These are phyloP conservation scores for Smittia sp. DNA, from an alignment of 2,888 invertebrate species.

Conservation along the genomic window DNA sequence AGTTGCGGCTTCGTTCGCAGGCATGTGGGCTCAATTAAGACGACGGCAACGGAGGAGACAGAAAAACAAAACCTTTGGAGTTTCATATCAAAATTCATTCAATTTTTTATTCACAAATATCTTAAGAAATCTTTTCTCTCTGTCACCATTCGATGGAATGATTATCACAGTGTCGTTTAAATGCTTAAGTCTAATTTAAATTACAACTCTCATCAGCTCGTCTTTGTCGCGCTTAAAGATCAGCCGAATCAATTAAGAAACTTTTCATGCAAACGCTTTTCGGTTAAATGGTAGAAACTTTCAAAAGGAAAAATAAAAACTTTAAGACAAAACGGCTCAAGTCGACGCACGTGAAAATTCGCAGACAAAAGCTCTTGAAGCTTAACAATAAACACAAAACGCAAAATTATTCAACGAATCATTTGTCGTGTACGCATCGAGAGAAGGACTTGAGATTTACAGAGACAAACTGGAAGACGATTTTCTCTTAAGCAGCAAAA, in stretches of 20 bases:
- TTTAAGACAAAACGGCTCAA: neutral
- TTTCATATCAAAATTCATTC: constrained; percentile 13
- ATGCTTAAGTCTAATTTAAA: constrained; percentile 2
- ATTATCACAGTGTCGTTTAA: constrained; percentile 24
- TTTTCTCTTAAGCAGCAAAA: neutral
- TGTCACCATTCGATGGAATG: constrained; percentile 27
- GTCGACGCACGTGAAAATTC: neutral
- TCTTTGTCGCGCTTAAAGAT: neutral
- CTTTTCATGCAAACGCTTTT: neutral
- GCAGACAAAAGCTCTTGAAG: neutral
- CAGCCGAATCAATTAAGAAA: neutral
- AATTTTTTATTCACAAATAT: constrained; percentile 13
- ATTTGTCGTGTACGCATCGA: constrained; percentile 31
- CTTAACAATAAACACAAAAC: constrained; percentile 6
- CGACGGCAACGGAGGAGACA: neutral
- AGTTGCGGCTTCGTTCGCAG: neutral
- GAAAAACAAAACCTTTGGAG: neutral
- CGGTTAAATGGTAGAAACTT: neutral
- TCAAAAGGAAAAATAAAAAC: neutral
- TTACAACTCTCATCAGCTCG: neutral
- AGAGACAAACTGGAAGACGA: constrained; percentile 31
- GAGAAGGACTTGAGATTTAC: constrained; percentile 18
- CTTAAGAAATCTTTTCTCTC: constrained; percentile 15
- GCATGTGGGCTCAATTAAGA: neutral
- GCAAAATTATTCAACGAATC: neutral